phyloP scores from a whole-genome alignment of 2,797 vertebrate genomes.

The Pogoniulus pusillus region DNA sequence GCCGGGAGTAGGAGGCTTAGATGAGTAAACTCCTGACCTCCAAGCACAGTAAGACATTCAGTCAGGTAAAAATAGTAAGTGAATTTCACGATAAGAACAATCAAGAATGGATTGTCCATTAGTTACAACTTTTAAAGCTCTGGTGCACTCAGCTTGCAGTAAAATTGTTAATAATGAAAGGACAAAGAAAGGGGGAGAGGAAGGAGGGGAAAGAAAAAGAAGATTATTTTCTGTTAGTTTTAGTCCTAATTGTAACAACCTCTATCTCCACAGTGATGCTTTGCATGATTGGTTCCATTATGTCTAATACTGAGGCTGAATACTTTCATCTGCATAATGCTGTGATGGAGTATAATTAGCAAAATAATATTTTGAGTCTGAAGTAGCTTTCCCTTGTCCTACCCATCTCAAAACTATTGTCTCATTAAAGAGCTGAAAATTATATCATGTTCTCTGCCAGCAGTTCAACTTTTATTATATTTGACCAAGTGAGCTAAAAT shows the following conservation, averaged over 20 bases:
- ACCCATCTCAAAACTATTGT: constrained; percentile 8
- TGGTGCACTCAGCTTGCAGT: background rate
- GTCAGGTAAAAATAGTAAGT: background rate
- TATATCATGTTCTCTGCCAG: background rate
- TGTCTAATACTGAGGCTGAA: constrained; percentile 19
- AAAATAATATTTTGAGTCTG: constrained; percentile 31
- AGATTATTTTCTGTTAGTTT: background rate
- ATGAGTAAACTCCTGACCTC: background rate
- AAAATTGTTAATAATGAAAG: background rate
- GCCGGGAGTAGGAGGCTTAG: background rate
- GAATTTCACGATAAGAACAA: background rate
- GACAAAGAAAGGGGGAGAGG: background rate
- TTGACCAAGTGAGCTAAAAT: background rate
- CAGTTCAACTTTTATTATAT: background rate
- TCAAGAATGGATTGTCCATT: background rate
- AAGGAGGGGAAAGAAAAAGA: background rate
- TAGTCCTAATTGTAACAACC: background rate
- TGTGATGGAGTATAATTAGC: constrained; percentile 39
- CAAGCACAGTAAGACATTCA: background rate
- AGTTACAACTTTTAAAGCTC: background rate
- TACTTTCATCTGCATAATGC: constrained; percentile 39
- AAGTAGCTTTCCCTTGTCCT: constrained; percentile 17
- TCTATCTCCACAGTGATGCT: constrained; percentile 29
- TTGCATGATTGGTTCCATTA: constrained; percentile 55
- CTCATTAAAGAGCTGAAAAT: background rate